phyloP scores from a whole-genome alignment of 2,113 vertebrate species.

The Burhinus oedicnemus region DNA sequence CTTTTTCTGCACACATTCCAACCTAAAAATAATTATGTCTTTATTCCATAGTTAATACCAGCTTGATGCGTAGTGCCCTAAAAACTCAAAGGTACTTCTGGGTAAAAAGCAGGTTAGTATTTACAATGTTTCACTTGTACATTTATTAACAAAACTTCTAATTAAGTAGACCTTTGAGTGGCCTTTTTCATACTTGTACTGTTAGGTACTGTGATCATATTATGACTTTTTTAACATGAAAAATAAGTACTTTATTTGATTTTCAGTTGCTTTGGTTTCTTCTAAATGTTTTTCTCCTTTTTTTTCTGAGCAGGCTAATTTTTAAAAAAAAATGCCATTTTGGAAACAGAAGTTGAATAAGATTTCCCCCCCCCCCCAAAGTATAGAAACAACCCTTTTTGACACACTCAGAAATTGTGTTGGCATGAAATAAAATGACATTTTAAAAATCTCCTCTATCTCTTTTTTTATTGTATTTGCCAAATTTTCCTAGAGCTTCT shows the following conservation, averaged over 20 bases:
- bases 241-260: neutral
- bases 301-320: neutral
- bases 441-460: neutral
- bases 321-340: neutral
- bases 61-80: neutral
- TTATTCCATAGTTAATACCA: neutral
- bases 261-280: neutral
- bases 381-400: neutral
- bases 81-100: neutral
- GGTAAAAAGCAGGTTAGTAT: neutral
- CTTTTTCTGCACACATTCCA: neutral
- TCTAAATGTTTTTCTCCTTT: neutral
- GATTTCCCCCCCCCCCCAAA: rapidly evolving
- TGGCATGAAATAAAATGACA: neutral
- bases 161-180: neutral
- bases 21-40: neutral
- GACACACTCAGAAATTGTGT: neutral
- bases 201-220: neutral
- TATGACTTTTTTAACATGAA: neutral
- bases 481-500: neutral
- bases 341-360: neutral
- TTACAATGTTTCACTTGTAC: neutral
- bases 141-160: neutral
- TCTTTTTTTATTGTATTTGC: neutral
- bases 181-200: neutral